phyloP scores from a whole-genome alignment of 2,888 invertebrate genomes.

The Syrphus vitripennis region DNA sequence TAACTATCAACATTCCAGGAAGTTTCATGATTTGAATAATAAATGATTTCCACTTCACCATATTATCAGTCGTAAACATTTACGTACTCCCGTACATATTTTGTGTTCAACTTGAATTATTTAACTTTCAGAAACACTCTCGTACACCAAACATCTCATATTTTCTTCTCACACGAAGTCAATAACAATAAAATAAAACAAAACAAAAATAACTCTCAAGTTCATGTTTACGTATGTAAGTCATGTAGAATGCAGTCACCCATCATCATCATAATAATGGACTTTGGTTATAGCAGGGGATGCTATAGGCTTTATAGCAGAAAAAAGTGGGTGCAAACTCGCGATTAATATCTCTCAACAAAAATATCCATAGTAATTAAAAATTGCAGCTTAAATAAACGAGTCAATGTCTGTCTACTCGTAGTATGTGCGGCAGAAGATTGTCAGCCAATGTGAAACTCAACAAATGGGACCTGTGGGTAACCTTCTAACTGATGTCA shows the following conservation, averaged over 20 bases:
- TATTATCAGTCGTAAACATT: neutral
- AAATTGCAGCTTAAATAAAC: neutral
- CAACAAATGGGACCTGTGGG: conserved; percentile 12
- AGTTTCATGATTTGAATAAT: conserved; percentile 19
- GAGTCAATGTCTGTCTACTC: neutral
- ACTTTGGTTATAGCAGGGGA: conserved; percentile 12
- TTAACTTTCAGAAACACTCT: conserved; percentile 28
- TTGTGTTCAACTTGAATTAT: conserved; percentile 15
- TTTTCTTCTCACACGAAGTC: neutral
- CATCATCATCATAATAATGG: neutral
- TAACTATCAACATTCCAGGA: conserved; percentile 6
- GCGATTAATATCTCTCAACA: neutral
- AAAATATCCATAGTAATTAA: conserved; percentile 1
- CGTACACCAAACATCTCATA: too few species aligned
- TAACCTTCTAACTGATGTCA: conserved; percentile 19
- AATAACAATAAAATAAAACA: neutral
- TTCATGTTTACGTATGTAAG: conserved; percentile 19
- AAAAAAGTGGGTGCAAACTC: conserved; percentile 17
- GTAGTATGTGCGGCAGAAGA: neutral
- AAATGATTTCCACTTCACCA: neutral
- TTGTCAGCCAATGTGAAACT: conserved; percentile 12
- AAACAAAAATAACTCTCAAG: neutral
- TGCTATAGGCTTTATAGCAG: neutral
- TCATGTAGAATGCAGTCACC: conserved; percentile 15
- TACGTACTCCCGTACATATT: too few species aligned